A percentile compares a stretch with the other conserved stretches of the same genome.
These are phyloP conservation scores for Carduelis carduelis DNA, from an alignment of 2,797 vertebrate genomes.

Conservation along the genomic window DNA sequence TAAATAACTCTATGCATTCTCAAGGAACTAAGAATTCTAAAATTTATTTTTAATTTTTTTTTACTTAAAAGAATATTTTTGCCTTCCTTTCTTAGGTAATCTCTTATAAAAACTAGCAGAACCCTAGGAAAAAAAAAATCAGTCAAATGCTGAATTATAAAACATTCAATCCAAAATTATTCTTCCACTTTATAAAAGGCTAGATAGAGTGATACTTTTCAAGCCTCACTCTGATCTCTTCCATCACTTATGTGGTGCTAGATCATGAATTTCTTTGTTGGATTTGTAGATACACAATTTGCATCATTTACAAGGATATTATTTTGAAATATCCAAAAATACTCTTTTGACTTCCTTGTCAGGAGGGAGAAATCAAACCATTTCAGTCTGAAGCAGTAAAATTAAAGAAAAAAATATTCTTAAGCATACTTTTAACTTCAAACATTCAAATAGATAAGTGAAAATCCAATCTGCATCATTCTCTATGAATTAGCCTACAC, in stretches of 20 bases:
- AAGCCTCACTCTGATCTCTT: not conserved
- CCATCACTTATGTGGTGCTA: not conserved
- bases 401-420: not conserved
- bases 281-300: not conserved
- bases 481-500: not conserved
- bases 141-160: not conserved
- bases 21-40: not conserved
- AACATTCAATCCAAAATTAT: not conserved
- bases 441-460: not conserved
- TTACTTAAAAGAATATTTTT: not conserved
- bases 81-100: not conserved
- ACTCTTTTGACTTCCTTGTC: not conserved
- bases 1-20: not conserved
- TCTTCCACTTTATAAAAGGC: not conserved
- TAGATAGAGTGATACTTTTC: not conserved
- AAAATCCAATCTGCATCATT: not conserved
- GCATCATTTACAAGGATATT: not conserved
- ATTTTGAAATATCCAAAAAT: not conserved
- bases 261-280: not conserved
- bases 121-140: not conserved
- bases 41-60: not conserved
- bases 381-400: not conserved
- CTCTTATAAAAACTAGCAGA: not conserved
- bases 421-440: not conserved
- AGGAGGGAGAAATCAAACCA: not conserved